Evolutionary conservation across 2,797 vertebrate genomes (phyloP), one percentile per base, ranked within the genome.

Genomic region (Simalia tracyae): DNA sequence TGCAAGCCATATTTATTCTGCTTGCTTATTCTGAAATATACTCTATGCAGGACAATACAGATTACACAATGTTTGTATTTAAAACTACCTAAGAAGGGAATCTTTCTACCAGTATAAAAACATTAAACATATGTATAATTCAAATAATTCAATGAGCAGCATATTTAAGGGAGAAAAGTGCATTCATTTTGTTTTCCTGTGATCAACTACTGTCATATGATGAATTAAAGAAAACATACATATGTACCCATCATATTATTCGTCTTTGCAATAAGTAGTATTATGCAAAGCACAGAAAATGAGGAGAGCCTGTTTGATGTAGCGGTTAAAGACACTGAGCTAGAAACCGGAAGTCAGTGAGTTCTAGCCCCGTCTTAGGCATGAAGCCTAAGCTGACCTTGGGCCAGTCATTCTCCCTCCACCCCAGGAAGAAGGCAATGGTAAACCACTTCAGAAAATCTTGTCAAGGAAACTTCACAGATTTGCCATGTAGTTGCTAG

Each of bases 1-100:
- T 90, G 26, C 92, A 88, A 95, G 90, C 0, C 42, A 54, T 54
- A 8, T 54, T 54, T 87, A 28, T 8, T 46, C 5, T 19, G 91
- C 93, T 93, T 66, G 3, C 17, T 94, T 91, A 87, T 91, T 94
- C 94, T 93, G 93, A 22, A 88, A 95, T 90, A 64, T 87, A 93
- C 90, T 92, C 50, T 68, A 64, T 88, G 28, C 57, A 87, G 68
- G 86, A 91, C 91, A 91, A 93, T 60, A 96, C 93, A 91, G 42
- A 81, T 60, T 81, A 76, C 84, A 95, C 42, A 93, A 89, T 92
- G 88, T 94, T 88, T 91, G 87, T 94, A 92, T 57, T 50, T 92
- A 94, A 89, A 93, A 68, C 54, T 66, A 5, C 42, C 5, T 12
- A 85, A 6, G 15, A 87, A 72, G 93, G 46, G 7, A 0, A 8